Conservation (phyloP, 2,888 invertebrate genomes). For the Hydroisotoma schaefferi region DNA sequence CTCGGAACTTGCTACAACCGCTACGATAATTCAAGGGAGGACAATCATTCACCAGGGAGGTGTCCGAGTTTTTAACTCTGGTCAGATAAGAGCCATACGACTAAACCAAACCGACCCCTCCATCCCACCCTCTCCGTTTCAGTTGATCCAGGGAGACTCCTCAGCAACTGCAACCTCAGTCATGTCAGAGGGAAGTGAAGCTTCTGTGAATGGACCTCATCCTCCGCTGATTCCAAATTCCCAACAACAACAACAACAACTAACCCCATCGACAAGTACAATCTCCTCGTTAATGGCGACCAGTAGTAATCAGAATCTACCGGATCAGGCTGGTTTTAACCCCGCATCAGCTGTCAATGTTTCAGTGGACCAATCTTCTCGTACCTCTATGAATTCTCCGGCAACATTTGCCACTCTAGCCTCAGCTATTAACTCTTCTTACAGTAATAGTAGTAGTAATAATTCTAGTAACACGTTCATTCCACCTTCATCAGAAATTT, state of each 20-base stretch:
- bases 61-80: slow-evolving; percentile 33
- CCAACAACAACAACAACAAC: slow-evolving; percentile 8
- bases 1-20: slow-evolving; percentile 11
- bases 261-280: slow-evolving; percentile 5
- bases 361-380: slow-evolving; percentile 16
- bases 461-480: slow-evolving; percentile 30
- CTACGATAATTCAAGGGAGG: slow-evolving; percentile 23
- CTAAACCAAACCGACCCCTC: slow-evolving; percentile 16
- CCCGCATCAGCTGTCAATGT: no score
- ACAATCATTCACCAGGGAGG: slow-evolving; percentile 36
- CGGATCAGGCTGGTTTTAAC: slow-evolving; percentile 14
- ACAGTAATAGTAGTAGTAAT: slow-evolving; percentile 15
- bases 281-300: not conserved
- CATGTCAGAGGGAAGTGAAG: not conserved
- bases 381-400: slow-evolving; percentile 7
- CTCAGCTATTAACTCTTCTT: slow-evolving; percentile 25
- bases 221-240: not conserved
- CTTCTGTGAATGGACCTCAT: not conserved
- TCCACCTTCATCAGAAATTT: slow-evolving; percentile 20
- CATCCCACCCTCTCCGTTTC: not conserved
- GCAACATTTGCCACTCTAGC: not conserved
- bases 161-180: not conserved
- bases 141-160: slow-evolving; percentile 2
- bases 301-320: slow-evolving; percentile 5
- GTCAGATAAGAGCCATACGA: slow-evolving; percentile 33